phyloP scores from a whole-genome alignment of 2,113 vertebrate species.

The Ia io region DNA sequence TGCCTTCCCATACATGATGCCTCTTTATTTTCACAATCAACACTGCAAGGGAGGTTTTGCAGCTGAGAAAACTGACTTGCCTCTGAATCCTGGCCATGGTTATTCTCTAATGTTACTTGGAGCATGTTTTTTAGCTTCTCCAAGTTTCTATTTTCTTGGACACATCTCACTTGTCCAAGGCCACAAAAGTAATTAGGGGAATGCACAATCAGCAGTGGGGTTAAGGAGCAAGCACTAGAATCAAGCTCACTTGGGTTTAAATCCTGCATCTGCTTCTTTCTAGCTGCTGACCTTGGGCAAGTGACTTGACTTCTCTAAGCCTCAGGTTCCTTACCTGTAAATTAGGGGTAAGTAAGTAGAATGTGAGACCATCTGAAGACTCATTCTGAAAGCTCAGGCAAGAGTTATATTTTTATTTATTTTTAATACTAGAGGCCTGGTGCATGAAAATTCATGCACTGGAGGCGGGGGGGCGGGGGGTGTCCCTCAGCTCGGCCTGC shows the following conservation, averaged over 20 bases:
- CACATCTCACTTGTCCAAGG: not conserved
- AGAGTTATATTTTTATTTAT: not conserved
- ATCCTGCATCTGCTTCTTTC: not conserved
- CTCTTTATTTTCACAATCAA: not conserved
- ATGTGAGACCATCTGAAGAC: not conserved
- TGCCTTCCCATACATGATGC: rapidly evolving
- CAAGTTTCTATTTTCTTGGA: not conserved
- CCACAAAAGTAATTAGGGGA: not conserved
- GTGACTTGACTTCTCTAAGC: not conserved
- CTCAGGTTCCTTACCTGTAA: not conserved
- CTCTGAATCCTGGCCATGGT: not conserved
- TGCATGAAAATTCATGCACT: no score
- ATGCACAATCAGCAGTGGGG: not conserved
- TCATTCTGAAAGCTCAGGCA: not conserved
- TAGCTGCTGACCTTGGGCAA: not conserved
- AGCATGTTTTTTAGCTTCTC: not conserved
- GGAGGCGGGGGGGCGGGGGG: no score
- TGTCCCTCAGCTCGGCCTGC: no score
- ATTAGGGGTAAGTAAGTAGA: not conserved
- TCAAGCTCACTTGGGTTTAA: not conserved
- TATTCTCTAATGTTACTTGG: not conserved
- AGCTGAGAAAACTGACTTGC: not conserved
- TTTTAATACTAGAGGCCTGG: no score
- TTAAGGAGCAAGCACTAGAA: not conserved
- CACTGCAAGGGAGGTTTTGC: not conserved